These are phyloP conservation scores for Hypsopygia costalis DNA, from an alignment of 2,888 invertebrate genomes.

Conservation along the genomic window DNA sequence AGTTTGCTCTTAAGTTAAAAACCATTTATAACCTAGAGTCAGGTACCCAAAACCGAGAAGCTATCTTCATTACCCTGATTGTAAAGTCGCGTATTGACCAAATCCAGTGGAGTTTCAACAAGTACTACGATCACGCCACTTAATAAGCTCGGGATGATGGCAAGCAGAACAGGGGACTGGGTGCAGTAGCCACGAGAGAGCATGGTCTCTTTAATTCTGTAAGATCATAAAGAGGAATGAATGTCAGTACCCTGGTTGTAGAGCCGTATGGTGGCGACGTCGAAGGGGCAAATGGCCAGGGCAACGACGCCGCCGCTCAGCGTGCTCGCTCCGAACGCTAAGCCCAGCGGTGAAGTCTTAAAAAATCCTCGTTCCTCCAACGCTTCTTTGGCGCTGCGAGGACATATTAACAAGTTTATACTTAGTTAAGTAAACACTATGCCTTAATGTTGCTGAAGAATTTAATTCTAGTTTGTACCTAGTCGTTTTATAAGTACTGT, in stretches of 20 bases:
- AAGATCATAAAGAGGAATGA: constrained; percentile 26
- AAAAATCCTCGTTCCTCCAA: constrained; percentile 48
- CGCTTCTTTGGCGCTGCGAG: constrained; percentile 57
- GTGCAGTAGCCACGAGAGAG: constrained; percentile 50
- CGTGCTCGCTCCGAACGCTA: constrained; percentile 82
- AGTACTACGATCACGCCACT: constrained; percentile 88
- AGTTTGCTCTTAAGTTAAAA: too few species aligned
- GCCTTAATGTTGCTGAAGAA: too few species aligned
- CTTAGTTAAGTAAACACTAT: too few species aligned
- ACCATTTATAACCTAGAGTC: too few species aligned
- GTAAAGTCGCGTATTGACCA: constrained; percentile 91
- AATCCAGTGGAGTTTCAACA: constrained; percentile 93
- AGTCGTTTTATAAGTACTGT: too few species aligned
- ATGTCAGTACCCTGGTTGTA: constrained; percentile 89
- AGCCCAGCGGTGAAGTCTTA: constrained; percentile 49
- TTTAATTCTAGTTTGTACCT: too few species aligned
- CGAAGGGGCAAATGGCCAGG: constrained; percentile 91
- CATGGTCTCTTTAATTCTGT: constrained; percentile 59
- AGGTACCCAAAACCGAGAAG: neutral
- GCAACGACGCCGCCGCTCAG: constrained; percentile 89
- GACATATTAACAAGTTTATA: too few species aligned
- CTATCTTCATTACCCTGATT: constrained; percentile 85
- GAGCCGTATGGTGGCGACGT: constrained; percentile 91
- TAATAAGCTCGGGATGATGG: constrained; percentile 86
- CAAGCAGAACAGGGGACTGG: constrained; percentile 81